phyloP scores from a whole-genome alignment of 2,888 invertebrate species.

The Arenicola marina region DNA sequence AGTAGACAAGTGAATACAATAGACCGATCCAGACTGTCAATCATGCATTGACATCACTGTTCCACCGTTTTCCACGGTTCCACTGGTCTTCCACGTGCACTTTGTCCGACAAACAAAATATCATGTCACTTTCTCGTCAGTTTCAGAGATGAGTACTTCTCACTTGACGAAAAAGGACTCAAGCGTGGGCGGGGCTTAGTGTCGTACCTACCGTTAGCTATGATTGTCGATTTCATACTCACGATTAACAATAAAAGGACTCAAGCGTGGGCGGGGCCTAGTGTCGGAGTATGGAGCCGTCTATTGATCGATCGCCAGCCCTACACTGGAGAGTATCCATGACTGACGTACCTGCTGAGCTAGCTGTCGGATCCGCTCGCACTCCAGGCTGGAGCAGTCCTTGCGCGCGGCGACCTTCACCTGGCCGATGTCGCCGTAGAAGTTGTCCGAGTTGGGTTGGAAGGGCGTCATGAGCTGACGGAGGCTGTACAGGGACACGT shows the following conservation, averaged over 20 bases:
- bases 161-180: neutral
- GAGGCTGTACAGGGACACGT: conserved; percentile 75
- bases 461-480: conserved; percentile 88
- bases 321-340: no score
- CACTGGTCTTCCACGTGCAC: no score
- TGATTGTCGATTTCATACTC: neutral
- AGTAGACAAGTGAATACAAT: no score
- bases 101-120: neutral
- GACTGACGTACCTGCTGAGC: conserved; percentile 82
- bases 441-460: conserved; percentile 88
- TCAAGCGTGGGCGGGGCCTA: no score
- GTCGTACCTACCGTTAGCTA: no score
- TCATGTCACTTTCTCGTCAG: no score
- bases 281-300: no score
- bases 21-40: no score
- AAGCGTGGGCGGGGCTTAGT: no score
- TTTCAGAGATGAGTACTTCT: neutral
- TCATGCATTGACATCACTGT: no score
- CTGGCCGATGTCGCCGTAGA: conserved; percentile 83
- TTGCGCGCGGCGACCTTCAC: conserved; percentile 85
- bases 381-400: conserved; percentile 82
- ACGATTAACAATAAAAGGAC: neutral
- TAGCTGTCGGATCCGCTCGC: conserved; percentile 81
- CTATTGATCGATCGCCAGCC: no score
- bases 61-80: no score